Conservation (phyloP, 2,797 vertebrate species). For the Novumbra hubbsi region DNA sequence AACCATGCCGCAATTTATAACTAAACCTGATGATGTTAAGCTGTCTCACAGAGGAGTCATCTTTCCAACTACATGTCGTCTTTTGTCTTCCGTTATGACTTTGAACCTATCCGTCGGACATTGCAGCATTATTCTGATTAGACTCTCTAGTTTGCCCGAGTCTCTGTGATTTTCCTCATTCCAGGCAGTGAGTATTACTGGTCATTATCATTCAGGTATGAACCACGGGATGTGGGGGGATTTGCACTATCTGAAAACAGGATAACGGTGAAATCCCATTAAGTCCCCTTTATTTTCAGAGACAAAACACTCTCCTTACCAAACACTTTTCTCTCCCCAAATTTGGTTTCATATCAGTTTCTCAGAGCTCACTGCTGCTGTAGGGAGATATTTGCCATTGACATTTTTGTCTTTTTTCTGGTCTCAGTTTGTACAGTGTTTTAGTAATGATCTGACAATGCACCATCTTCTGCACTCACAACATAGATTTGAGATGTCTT, state of each 20-base stretch:
- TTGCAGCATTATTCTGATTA: not conserved
- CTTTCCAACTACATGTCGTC: not conserved
- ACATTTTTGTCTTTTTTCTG: conserved; percentile 33
- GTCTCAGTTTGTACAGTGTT: not conserved
- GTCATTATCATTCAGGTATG: conserved; percentile 63
- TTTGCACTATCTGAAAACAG: conserved; percentile 61
- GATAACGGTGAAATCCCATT: conserved; percentile 71
- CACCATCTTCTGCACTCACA: conserved; percentile 1
- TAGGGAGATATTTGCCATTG: conserved; percentile 37
- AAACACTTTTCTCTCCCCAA: conserved; percentile 36
- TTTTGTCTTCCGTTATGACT: not conserved
- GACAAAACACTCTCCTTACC: conserved; percentile 66
- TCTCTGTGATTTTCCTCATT: not conserved
- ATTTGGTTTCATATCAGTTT: conserved; percentile 28
- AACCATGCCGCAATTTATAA: no score
- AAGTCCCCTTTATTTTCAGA: conserved; percentile 67
- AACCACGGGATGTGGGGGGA: conserved; percentile 55
- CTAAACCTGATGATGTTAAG: no score
- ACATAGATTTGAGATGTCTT: not conserved
- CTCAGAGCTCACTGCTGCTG: conserved; percentile 26
- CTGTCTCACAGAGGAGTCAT: no score
- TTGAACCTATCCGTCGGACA: not conserved
- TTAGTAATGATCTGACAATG: conserved; percentile 29
- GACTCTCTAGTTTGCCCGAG: not conserved
- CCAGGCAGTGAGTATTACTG: conserved; percentile 38